phyloP scores from a whole-genome alignment of 2,113 vertebrate genomes.

The Crotalus viridis region DNA sequence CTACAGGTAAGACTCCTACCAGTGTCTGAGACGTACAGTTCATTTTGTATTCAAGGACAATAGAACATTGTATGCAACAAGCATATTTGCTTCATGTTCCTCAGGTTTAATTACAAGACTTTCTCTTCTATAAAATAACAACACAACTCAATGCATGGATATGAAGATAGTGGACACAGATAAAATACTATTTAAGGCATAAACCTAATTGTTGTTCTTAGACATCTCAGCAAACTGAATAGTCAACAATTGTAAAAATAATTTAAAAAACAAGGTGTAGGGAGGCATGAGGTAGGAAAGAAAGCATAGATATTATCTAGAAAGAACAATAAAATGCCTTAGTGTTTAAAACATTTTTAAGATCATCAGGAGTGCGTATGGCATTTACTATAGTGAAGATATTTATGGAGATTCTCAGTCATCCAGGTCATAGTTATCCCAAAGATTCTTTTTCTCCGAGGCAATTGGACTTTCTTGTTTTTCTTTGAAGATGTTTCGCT shows the following conservation, averaged over 20 bases:
- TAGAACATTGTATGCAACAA: not conserved
- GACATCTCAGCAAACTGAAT: not conserved
- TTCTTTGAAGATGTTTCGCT: no score
- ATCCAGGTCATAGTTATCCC: no score
- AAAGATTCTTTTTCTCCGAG: no score
- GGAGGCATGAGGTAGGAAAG: not conserved
- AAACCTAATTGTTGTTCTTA: not conserved
- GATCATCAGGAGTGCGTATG: not conserved
- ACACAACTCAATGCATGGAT: not conserved
- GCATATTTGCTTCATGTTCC: not conserved
- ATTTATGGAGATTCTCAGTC: no score
- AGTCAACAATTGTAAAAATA: not conserved
- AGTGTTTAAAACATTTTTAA: not conserved
- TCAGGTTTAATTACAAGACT: not conserved
- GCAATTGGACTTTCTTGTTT: no score
- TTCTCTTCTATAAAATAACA: not conserved
- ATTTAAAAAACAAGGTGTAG: not conserved
- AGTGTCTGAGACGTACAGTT: no score
- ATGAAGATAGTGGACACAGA: not conserved
- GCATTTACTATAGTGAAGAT: not conserved
- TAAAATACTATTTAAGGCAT: not conserved
- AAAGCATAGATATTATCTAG: not conserved
- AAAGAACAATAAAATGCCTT: not conserved
- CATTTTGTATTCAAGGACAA: not conserved
- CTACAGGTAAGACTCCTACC: slow-evolving; percentile 84